Percentiles rank a stretch among this genome's conserved stretches.
Evolutionary conservation across 53 echinoderm and acorn worm species (phyloP).

Genomic region (Paracentrotus lividus): DNA sequence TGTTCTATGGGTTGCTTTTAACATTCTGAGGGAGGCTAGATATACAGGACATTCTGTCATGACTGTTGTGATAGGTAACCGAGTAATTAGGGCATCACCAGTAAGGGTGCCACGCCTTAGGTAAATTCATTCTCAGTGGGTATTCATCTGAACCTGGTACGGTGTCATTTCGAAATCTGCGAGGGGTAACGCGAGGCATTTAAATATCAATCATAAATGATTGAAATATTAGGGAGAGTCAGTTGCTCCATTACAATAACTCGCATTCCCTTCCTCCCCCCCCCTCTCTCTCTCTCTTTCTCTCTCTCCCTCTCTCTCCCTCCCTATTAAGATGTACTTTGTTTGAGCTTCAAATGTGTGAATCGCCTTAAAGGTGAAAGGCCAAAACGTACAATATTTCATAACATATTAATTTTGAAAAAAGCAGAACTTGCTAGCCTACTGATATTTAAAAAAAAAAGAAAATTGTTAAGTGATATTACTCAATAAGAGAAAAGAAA

Average conservation of each 20-base stretch:
- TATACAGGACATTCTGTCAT: neutral
- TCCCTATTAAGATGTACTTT: neutral
- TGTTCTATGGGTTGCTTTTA: neutral
- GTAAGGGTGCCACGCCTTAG: neutral
- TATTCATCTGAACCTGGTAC: neutral
- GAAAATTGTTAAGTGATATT: too few relatives aligned
- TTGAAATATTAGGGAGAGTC: neutral
- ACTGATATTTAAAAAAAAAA: too few relatives aligned
- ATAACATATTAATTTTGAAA: too few relatives aligned
- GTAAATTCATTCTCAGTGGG: neutral
- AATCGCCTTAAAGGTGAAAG: too few relatives aligned
- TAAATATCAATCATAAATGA: neutral
- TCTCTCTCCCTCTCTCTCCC: neutral
- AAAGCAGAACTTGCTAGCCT: too few relatives aligned
- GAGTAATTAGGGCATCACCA: constrained; percentile 10
- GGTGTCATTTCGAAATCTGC: neutral
- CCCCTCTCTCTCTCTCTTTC: neutral
- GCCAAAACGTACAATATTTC: too few relatives aligned
- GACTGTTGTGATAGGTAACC: neutral
- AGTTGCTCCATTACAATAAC: neutral
- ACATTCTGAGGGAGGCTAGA: neutral
- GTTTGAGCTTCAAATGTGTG: too few relatives aligned
- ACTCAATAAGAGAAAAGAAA: too few relatives aligned
- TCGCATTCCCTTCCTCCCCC: neutral
- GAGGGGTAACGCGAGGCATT: neutral